These are phyloP conservation scores for Acanthoscelides obtectus DNA, from an alignment of 2,888 invertebrate genomes.

Conservation along the genomic window DNA sequence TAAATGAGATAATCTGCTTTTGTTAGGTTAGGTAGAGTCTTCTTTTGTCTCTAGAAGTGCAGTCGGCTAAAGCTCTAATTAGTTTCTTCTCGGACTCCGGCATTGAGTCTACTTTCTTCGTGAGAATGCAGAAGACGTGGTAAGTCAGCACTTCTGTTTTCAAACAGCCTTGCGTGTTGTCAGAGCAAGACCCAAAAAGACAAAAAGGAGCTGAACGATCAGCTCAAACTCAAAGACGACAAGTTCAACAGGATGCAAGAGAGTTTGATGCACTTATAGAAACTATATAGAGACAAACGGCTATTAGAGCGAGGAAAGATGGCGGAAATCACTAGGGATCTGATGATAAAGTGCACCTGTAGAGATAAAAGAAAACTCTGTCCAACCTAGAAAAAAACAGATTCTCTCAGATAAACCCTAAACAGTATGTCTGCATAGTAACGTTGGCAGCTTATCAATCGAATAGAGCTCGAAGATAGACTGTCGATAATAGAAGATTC, in stretches of 20 bases:
- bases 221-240: slow-evolving; percentile 64
- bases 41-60: slow-evolving; percentile 51
- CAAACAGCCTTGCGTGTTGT: slow-evolving; percentile 72
- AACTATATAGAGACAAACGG: slow-evolving; percentile 53
- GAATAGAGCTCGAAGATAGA: slow-evolving; percentile 13
- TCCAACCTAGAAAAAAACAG: slow-evolving; percentile 25
- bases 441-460: slow-evolving; percentile 17
- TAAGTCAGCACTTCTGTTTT: slow-evolving; percentile 72
- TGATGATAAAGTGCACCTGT: slow-evolving; percentile 49
- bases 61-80: slow-evolving; percentile 56
- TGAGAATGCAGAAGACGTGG: slow-evolving; percentile 73
- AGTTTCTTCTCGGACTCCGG: slow-evolving; percentile 66
- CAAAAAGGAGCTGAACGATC: slow-evolving; percentile 59
- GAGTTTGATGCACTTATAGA: slow-evolving; percentile 65
- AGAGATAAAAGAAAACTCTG: slow-evolving; percentile 27
- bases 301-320: slow-evolving; percentile 71
- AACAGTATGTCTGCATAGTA: slow-evolving; percentile 28
- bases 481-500: slow-evolving; percentile 11
- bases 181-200: slow-evolving; percentile 64
- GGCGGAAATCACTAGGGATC: slow-evolving; percentile 56
- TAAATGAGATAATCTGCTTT: slow-evolving; percentile 24
- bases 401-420: slow-evolving; percentile 21
- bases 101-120: slow-evolving; percentile 68
- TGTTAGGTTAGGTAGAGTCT: slow-evolving; percentile 24
- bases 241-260: slow-evolving; percentile 61